Evolutionary conservation across 1,140 invertebrate species (phyloP).

Genomic region (Conus betulinus): DNA sequence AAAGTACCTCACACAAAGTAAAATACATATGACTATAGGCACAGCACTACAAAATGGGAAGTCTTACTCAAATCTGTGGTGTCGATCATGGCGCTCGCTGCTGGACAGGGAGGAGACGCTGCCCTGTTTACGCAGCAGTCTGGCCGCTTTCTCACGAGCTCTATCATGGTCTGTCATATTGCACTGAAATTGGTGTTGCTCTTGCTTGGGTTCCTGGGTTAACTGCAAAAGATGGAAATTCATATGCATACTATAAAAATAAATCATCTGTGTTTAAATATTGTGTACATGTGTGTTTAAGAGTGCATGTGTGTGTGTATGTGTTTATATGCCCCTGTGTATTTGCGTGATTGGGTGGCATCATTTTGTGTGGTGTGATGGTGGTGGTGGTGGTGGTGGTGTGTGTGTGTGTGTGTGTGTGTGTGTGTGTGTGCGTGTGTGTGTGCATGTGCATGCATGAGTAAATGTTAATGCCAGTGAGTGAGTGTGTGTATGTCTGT

Average conservation of each 20-base stretch:
- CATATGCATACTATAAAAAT: neutral
- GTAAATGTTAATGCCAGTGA: no score
- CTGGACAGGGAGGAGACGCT: conserved; percentile 69
- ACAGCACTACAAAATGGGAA: neutral
- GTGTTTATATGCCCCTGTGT: neutral
- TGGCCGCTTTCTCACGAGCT: conserved; percentile 71
- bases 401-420: no score
- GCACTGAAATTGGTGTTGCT: neutral
- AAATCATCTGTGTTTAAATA: no score
- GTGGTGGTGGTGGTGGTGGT: no score
- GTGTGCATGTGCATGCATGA: no score
- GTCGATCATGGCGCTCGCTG: conserved; percentile 52
- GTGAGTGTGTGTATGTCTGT: no score
- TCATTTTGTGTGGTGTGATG: no score
- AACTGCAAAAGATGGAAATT: neutral
- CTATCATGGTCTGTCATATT: conserved; percentile 42
- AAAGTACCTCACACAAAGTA: no score
- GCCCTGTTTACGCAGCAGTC: conserved; percentile 70
- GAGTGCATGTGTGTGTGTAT: neutral
- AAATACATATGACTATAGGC: neutral
- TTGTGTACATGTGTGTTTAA: neutral
- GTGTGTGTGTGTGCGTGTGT: no score
- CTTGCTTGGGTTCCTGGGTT: neutral
- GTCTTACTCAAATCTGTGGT: conserved; percentile 58
- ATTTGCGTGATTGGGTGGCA: no score